phyloP scores from a whole-genome alignment of 2,888 invertebrate genomes.

The Salpingus planirostris region DNA sequence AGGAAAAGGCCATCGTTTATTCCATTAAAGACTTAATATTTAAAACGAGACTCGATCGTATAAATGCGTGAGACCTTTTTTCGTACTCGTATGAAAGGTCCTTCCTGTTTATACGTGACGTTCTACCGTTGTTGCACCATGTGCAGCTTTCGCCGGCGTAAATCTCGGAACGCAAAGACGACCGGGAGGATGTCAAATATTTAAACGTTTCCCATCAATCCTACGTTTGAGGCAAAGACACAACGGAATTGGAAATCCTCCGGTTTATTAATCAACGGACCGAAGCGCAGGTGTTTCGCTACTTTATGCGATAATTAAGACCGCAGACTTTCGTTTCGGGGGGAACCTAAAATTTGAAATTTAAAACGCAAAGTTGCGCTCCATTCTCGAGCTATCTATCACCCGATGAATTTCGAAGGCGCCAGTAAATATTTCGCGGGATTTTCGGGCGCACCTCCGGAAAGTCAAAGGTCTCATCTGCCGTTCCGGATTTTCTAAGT shows the following conservation, averaged over 20 bases:
- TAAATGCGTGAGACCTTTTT: too few species aligned
- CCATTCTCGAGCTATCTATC: conserved; percentile 11
- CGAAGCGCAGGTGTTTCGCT: conserved; percentile 16
- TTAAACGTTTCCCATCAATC: conserved; percentile 11
- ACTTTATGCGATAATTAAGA: conserved; percentile 18
- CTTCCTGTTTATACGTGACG: too few species aligned
- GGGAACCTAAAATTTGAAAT: conserved; percentile 18
- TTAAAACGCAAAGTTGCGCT: conserved; percentile 15
- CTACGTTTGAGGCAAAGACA: conserved; percentile 7
- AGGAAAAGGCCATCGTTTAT: too few species aligned
- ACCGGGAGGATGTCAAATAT: too few species aligned
- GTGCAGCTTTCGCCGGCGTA: too few species aligned
- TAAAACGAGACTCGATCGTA: too few species aligned
- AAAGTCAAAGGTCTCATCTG: too few species aligned
- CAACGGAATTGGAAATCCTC: conserved; percentile 13
- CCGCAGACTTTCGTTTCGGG: conserved; percentile 7
- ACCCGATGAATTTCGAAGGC: conserved; percentile 10
- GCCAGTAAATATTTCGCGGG: conserved; percentile 8
- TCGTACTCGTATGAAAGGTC: too few species aligned
- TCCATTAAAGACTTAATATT: too few species aligned
- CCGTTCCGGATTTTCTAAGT: too few species aligned
- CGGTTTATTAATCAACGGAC: conserved; percentile 17
- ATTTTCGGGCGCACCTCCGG: not conserved
- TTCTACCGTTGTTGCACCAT: too few species aligned
- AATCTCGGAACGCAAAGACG: too few species aligned